These are phyloP conservation scores for Prostheceraeus crozeri DNA, from an alignment of 2,888 invertebrate genomes.

Conservation along the genomic window DNA sequence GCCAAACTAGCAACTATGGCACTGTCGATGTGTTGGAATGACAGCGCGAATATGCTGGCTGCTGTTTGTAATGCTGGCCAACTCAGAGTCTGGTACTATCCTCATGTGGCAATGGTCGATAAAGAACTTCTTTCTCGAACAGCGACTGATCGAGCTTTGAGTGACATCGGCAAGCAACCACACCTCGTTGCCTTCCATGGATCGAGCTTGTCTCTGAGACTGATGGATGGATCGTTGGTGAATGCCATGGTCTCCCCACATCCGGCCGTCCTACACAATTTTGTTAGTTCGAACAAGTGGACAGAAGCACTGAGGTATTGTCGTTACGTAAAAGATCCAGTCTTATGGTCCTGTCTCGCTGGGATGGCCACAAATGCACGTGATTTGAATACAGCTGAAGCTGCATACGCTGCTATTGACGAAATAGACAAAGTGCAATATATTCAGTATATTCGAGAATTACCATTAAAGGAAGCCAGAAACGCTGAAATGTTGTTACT, in stretches of 20 bases:
- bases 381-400: conserved; percentile 80
- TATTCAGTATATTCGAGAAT: conserved; percentile 55
- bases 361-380: conserved; percentile 78
- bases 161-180: conserved; percentile 80
- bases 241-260: conserved; percentile 69
- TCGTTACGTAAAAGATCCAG: conserved; percentile 61
- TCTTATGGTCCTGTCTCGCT: conserved; percentile 62
- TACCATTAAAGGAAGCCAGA: conserved; percentile 60
- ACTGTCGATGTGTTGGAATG: conserved; percentile 66
- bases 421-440: conserved; percentile 62
- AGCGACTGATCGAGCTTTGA: conserved; percentile 56
- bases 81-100: conserved; percentile 74
- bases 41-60: conserved; percentile 69
- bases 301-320: conserved; percentile 74
- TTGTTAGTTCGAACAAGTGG: conserved; percentile 65
- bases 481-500: conserved; percentile 66
- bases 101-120: conserved; percentile 67
- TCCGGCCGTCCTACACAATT: conserved; percentile 62
- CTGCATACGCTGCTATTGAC: conserved; percentile 82
- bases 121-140: conserved; percentile 65
- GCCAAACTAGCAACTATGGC: conserved; percentile 69
- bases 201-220: conserved; percentile 72
- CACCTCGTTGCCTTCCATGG: conserved; percentile 73
- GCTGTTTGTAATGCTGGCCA: conserved; percentile 66
- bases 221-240: conserved; percentile 79